Conservation (phyloP, 1,140 invertebrate genomes). For the Parapsyche elsis region DNA sequence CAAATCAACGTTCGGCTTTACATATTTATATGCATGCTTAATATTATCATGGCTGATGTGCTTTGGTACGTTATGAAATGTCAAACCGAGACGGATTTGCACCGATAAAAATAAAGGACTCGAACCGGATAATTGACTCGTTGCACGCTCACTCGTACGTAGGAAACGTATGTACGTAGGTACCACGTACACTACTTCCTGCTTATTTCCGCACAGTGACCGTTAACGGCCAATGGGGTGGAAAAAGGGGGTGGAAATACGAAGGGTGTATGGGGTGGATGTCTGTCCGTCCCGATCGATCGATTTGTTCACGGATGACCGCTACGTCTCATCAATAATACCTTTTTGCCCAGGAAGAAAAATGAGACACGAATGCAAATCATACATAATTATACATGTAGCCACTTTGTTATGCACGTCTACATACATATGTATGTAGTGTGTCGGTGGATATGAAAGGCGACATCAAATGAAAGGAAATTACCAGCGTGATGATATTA, state of each 20-base stretch:
- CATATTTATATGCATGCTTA: no score
- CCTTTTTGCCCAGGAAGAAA: background rate
- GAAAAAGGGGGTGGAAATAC: no score
- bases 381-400: no score
- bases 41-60: no score
- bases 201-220: background rate
- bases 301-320: background rate
- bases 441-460: background rate
- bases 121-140: constrained; percentile 12
- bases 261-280: no score
- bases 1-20: no score
- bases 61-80: background rate
- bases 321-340: background rate
- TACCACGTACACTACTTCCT: background rate
- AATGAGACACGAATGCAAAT: no score
- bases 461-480: no score
- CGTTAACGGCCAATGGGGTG: background rate
- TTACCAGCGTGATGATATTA: no score
- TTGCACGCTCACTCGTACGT: background rate
- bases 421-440: background rate
- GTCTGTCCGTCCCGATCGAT: background rate
- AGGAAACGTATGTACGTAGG: background rate
- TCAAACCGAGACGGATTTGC: background rate
- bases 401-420: background rate
- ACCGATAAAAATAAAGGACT: constrained; percentile 2